Evolutionary conservation across 1,140 invertebrate species (phyloP).

Genomic region (Drosophila serrata): DNA sequence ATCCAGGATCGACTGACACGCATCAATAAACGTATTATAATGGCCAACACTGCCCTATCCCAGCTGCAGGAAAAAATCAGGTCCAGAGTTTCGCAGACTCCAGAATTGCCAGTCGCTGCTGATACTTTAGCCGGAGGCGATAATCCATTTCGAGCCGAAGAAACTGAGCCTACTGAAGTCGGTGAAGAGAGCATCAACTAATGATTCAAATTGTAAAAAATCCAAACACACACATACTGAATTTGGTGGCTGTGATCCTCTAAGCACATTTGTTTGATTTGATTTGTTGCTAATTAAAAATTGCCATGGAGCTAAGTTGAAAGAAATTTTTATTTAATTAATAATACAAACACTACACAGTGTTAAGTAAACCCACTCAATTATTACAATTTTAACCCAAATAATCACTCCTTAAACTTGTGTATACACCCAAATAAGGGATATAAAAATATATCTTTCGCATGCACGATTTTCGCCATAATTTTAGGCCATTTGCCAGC

Average conservation of each 20-base stretch:
- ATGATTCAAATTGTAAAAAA: not conserved
- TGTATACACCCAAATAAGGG: not conserved
- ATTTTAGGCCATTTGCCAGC: conserved; percentile 12
- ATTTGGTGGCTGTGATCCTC: too few species aligned
- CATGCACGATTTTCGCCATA: not conserved
- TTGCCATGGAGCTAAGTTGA: not conserved
- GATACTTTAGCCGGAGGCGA: conserved; percentile 33
- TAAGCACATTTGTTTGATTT: not conserved
- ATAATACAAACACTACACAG: not conserved
- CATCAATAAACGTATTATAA: conserved; percentile 6
- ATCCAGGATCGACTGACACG: conserved; percentile 25
- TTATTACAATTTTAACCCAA: not conserved
- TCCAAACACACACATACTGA: not conserved
- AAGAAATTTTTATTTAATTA: not conserved
- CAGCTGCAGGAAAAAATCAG: conserved; percentile 6
- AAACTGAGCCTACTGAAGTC: not conserved
- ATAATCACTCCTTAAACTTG: not conserved
- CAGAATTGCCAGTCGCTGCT: too few species aligned
- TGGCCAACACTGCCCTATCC: not conserved
- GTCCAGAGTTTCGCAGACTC: too few species aligned
- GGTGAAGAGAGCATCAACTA: not conserved
- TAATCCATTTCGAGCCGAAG: not conserved
- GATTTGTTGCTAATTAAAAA: conserved; percentile 1
- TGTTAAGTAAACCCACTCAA: not conserved
- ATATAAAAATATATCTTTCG: not conserved